phyloP scores from a whole-genome alignment of 1,140 invertebrate species.

The Ceratoteleas bidentatus region DNA sequence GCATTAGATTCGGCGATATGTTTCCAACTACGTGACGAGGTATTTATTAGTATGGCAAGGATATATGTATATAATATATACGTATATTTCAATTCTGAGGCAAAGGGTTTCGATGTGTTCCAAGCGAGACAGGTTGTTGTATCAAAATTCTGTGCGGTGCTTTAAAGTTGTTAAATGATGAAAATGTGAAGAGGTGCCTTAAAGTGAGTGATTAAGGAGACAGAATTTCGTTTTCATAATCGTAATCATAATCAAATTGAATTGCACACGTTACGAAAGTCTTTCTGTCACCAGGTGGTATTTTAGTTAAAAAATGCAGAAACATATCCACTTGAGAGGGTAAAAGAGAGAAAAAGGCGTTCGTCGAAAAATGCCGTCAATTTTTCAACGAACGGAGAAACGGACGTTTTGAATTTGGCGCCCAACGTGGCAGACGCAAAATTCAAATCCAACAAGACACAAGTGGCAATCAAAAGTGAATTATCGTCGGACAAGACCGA shows the following conservation, averaged over 20 bases:
- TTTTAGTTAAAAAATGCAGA: background rate
- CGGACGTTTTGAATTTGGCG: constrained; percentile 15
- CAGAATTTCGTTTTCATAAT: background rate
- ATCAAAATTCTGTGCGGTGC: constrained; percentile 31
- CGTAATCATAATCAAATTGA: too few species aligned
- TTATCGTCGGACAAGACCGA: background rate
- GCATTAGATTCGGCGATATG: constrained; percentile 47
- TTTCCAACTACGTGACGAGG: constrained; percentile 58
- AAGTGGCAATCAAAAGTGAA: constrained; percentile 5
- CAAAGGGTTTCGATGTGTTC: constrained; percentile 25
- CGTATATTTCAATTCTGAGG: constrained; percentile 23
- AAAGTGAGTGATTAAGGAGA: constrained; percentile 9
- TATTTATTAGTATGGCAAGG: constrained; percentile 19
- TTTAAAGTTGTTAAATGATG: constrained; percentile 13
- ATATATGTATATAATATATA: constrained; percentile 3
- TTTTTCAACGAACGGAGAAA: background rate
- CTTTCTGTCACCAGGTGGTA: too few species aligned
- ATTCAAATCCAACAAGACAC: constrained; percentile 10
- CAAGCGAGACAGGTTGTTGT: constrained; percentile 23
- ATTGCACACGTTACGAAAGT: too few species aligned
- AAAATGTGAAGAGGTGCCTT: constrained; percentile 20
- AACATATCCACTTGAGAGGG: background rate
- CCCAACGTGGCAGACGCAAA: background rate
- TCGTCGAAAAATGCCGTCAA: background rate
- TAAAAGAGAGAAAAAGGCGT: background rate